These are phyloP conservation scores for Agrilus cyanescens DNA, from an alignment of 2,888 invertebrate species.

Conservation along the genomic window DNA sequence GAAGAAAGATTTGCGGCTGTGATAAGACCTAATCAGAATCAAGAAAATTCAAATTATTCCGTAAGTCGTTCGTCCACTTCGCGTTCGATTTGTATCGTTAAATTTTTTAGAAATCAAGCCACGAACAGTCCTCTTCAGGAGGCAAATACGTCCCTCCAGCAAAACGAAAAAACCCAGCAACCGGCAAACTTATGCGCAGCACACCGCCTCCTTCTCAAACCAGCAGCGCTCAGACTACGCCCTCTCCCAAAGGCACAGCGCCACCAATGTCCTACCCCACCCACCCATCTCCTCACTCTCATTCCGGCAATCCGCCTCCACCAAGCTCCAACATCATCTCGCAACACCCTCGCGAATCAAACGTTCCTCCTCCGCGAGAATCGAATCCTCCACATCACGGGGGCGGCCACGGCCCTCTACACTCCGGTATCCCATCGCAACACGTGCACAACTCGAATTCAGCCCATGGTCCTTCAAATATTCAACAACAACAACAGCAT, in stretches of 20 bases:
- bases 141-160: slow-evolving; percentile 70
- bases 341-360: neutral
- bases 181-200: slow-evolving; percentile 55
- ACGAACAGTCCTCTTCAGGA: slow-evolving; percentile 20
- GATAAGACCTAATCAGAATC: slow-evolving; percentile 40
- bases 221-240: slow-evolving; percentile 30
- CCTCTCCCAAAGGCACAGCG: slow-evolving; percentile 23
- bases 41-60: slow-evolving; percentile 12
- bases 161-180: slow-evolving; percentile 57
- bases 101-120: slow-evolving; percentile 8
- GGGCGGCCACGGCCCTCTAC: too few relatives aligned
- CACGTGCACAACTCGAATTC: too few relatives aligned
- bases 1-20: slow-evolving; percentile 83
- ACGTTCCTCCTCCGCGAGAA: neutral
- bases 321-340: slow-evolving; percentile 5
- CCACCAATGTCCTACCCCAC: slow-evolving; percentile 21
- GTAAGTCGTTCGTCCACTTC: slow-evolving; percentile 3
- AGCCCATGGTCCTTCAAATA: too few relatives aligned
- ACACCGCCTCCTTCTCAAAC: slow-evolving; percentile 37
- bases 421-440: too few relatives aligned
- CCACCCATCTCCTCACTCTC: slow-evolving; percentile 20
- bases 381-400: neutral
- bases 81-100: too few relatives aligned
- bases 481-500: neutral
- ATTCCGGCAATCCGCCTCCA: slow-evolving; percentile 18